phyloP scores from a whole-genome alignment of 2,797 vertebrate species.

The Anguilla obscura region DNA sequence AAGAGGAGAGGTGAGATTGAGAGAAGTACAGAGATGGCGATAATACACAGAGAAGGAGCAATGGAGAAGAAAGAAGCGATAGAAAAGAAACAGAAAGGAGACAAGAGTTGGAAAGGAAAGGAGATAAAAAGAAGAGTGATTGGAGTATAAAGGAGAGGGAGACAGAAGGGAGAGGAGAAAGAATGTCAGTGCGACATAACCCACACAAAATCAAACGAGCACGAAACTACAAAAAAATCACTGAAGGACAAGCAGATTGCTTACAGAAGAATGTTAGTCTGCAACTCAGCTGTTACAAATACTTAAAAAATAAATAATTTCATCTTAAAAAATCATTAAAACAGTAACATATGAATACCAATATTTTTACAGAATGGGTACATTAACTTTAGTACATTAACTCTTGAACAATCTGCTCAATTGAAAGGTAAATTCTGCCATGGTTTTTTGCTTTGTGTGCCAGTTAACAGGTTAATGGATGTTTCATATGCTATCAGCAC shows the following conservation, averaged over 20 bases:
- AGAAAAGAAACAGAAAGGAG: neutral
- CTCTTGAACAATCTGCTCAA: neutral
- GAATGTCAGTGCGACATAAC: neutral
- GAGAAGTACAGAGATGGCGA: neutral
- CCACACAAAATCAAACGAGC: neutral
- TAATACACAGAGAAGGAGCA: neutral
- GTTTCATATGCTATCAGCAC: neutral
- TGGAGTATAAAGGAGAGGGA: neutral
- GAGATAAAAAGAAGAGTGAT: neutral
- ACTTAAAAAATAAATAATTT: too few species aligned
- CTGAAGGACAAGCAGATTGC: neutral
- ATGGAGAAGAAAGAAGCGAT: neutral
- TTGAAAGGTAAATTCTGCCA: too few species aligned
- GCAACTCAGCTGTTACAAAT: neutral
- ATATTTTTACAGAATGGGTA: neutral
- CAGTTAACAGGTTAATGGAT: neutral
- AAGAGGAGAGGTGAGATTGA: constrained; percentile 6
- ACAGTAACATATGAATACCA: neutral
- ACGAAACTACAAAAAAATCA: neutral
- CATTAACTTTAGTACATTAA: neutral
- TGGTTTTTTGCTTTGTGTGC: neutral
- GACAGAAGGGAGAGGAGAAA: neutral
- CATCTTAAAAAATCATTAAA: neutral
- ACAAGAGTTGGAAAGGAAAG: too few species aligned
- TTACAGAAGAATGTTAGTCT: neutral